Conservation (phyloP, 2,797 vertebrate species). For the Sebastes minor region DNA sequence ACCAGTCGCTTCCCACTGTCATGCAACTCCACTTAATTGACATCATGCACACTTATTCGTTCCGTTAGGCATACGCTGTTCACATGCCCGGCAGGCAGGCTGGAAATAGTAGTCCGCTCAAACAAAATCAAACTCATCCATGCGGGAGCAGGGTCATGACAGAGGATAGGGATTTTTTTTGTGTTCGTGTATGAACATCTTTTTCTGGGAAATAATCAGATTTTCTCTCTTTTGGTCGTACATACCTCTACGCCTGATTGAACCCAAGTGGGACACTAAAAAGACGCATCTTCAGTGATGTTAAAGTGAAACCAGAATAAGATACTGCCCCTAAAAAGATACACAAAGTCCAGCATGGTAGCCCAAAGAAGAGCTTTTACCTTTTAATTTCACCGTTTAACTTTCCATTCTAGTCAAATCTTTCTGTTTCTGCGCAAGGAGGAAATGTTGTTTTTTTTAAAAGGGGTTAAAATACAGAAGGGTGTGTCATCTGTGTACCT, state of each 20-base stretch:
- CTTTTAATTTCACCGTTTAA: neutral
- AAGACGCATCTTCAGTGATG: conserved; percentile 13
- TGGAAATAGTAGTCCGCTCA: conserved; percentile 39
- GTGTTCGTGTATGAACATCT: neutral
- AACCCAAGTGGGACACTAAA: conserved; percentile 23
- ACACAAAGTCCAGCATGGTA: neutral
- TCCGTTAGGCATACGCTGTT: conserved; percentile 36
- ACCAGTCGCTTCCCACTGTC: conserved; percentile 58
- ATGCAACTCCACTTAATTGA: conserved; percentile 71
- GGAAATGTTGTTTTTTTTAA: neutral
- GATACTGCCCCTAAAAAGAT: neutral
- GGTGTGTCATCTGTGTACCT: conserved; percentile 81
- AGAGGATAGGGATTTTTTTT: conserved; percentile 33
- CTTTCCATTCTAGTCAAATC: neutral
- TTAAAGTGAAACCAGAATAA: conserved; percentile 36
- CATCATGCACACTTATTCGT: conserved; percentile 70
- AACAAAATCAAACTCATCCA: conserved; percentile 66
- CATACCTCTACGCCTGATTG: conserved; percentile 60
- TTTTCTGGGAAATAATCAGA: neutral
- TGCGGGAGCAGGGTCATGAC: conserved; percentile 67
- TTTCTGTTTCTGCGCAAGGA: conserved; percentile 3
- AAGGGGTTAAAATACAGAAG: neutral
- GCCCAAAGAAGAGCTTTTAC: neutral
- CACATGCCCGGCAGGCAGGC: conserved; percentile 68
- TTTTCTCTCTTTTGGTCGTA: conserved; percentile 2